Evolutionary conservation across 2,113 vertebrate species (phyloP).

Genomic region (Triplophysa tibetana): DNA sequence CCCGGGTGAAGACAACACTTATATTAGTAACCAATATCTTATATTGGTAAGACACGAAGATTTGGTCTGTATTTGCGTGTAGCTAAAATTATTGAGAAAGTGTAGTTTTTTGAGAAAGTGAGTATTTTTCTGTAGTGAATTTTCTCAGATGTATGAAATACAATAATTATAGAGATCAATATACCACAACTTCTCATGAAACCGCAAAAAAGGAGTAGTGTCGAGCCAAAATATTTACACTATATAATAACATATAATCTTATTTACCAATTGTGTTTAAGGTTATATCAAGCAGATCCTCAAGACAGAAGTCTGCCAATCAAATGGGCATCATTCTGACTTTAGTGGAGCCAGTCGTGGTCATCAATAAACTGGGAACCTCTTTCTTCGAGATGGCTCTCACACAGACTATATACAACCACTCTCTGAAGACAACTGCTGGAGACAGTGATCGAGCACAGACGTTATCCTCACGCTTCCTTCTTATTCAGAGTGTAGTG

Average conservation of each 20-base stretch:
- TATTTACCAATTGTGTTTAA: not conserved
- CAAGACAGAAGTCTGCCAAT: not conserved
- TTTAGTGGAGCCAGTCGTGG: slow-evolving; percentile 60
- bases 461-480: slow-evolving; percentile 54
- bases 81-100: too few relatives aligned
- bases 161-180: too few relatives aligned
- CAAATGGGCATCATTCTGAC: slow-evolving; percentile 50
- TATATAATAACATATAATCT: too few relatives aligned
- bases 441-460: slow-evolving; percentile 56
- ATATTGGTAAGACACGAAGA: not conserved
- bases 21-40: too few relatives aligned
- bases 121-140: too few relatives aligned
- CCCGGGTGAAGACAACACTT: too few relatives aligned
- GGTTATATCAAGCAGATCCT: not conserved
- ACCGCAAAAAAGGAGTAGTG: too few relatives aligned
- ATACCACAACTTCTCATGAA: too few relatives aligned
- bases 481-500: slow-evolving; percentile 55
- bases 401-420: slow-evolving; percentile 55
- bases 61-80: not conserved
- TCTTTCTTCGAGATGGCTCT: slow-evolving; percentile 61
- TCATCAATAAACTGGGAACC: slow-evolving; percentile 56
- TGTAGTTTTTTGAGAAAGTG: too few relatives aligned
- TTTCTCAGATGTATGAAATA: too few relatives aligned
- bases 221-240: too few relatives aligned
- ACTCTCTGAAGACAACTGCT: slow-evolving; percentile 43